phyloP scores from a whole-genome alignment of 2,888 invertebrate genomes.

The Eupithecia tripunctaria region DNA sequence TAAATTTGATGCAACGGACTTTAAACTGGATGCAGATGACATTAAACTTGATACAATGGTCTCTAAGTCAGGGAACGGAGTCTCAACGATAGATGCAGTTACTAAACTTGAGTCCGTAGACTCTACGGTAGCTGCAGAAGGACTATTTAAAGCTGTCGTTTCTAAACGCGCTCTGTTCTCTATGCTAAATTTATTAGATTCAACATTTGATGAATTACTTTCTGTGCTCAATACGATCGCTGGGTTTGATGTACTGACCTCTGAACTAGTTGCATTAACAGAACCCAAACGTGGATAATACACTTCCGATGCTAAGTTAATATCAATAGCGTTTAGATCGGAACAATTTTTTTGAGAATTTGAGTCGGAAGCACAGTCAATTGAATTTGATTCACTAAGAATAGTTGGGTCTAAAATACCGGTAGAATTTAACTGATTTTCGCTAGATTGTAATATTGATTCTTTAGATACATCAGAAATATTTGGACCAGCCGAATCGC shows the following conservation, averaged over 20 bases:
- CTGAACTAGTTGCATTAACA: background rate
- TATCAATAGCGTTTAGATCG: background rate
- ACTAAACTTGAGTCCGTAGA: background rate
- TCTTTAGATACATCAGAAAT: background rate
- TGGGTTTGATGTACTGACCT: background rate
- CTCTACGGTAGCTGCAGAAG: background rate
- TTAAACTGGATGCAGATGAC: background rate
- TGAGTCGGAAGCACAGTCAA: background rate
- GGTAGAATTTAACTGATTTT: background rate
- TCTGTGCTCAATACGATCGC: background rate
- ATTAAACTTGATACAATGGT: background rate
- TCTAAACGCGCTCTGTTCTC: background rate
- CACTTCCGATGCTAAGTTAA: background rate
- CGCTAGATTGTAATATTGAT: background rate
- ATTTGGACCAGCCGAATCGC: background rate
- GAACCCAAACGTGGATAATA: background rate
- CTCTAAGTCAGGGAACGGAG: background rate
- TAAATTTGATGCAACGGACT: background rate
- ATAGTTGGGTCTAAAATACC: background rate
- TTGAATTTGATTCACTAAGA: background rate
- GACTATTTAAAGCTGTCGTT: background rate
- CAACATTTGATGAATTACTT: background rate
- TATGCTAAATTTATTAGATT: background rate
- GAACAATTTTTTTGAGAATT: background rate
- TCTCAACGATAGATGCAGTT: background rate